phyloP scores from a whole-genome alignment of 2,797 vertebrate genomes.

The Dendrocincla tyrannina region DNA sequence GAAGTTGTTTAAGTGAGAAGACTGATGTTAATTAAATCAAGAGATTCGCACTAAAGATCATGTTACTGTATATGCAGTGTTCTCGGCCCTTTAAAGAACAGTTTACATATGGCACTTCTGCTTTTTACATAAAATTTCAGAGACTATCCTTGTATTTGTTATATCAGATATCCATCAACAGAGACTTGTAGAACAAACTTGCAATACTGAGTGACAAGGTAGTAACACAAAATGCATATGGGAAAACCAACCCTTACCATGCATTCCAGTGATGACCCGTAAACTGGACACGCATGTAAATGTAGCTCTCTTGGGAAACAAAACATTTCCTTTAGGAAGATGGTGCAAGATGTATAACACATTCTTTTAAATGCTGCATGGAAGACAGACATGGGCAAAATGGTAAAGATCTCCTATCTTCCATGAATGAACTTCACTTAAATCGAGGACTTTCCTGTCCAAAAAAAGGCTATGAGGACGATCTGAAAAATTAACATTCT shows the following conservation, averaged over 20 bases:
- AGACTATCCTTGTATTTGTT: background rate
- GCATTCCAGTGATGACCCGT: background rate
- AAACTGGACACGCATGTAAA: background rate
- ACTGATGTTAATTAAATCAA: background rate
- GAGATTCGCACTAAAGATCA: slow-evolving; percentile 12
- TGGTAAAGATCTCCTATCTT: background rate
- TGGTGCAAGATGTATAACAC: background rate
- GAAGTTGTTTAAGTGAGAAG: background rate
- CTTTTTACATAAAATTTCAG: background rate
- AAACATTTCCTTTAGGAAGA: background rate
- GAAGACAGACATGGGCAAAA: background rate
- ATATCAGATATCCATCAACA: rapidly evolving
- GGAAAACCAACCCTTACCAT: background rate
- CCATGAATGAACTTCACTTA: background rate
- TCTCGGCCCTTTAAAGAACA: slow-evolving; percentile 15
- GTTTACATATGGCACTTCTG: background rate
- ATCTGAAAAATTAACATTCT: background rate
- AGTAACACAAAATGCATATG: background rate
- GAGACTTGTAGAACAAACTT: background rate
- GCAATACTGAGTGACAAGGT: background rate
- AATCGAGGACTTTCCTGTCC: background rate
- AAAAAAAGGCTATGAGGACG: background rate
- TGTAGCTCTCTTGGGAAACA: background rate
- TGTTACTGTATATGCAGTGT: background rate
- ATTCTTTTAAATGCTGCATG: background rate